phyloP scores from a whole-genome alignment of 2,113 vertebrate genomes.

The Stegostoma tigrinum region DNA sequence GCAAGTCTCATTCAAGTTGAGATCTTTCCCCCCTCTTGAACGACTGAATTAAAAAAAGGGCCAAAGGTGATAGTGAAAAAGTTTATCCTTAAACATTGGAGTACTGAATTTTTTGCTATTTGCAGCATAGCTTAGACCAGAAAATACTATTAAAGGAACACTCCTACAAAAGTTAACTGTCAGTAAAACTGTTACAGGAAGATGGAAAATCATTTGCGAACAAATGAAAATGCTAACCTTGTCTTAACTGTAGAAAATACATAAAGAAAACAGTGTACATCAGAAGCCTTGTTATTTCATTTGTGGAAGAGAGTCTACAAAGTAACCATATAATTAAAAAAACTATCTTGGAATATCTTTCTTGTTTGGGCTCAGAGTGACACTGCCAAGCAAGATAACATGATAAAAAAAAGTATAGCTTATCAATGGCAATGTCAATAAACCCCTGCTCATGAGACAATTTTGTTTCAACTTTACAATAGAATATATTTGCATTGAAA shows the following conservation, averaged over 20 bases:
- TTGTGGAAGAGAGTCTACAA: slow-evolving; percentile 41
- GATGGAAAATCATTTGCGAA: slow-evolving; percentile 41
- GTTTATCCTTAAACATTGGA: slow-evolving; percentile 42
- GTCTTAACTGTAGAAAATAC: slow-evolving; percentile 43
- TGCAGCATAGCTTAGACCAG: slow-evolving; percentile 51
- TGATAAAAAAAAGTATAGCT: background rate
- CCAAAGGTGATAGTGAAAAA: slow-evolving; percentile 48
- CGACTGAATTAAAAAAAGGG: slow-evolving; percentile 50
- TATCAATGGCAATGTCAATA: background rate
- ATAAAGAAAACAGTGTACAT: slow-evolving; percentile 37
- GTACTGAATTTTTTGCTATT: slow-evolving; percentile 64
- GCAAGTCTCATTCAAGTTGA: slow-evolving; percentile 34
- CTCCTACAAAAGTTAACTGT: slow-evolving; percentile 17
- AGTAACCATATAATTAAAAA: slow-evolving; percentile 41
- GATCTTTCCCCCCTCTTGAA: slow-evolving; percentile 51
- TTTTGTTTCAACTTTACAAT: background rate
- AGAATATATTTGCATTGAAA: background rate
- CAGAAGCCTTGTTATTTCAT: slow-evolving; percentile 44
- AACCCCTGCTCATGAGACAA: background rate
- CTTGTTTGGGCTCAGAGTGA: background rate
- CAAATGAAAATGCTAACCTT: slow-evolving; percentile 75
- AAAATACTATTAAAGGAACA: slow-evolving; percentile 53
- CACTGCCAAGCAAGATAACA: background rate
- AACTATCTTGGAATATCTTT: background rate
- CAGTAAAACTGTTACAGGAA: slow-evolving; percentile 30